These are phyloP conservation scores for Hirundo rustica DNA, from an alignment of 2,797 vertebrate species.

Conservation along the genomic window DNA sequence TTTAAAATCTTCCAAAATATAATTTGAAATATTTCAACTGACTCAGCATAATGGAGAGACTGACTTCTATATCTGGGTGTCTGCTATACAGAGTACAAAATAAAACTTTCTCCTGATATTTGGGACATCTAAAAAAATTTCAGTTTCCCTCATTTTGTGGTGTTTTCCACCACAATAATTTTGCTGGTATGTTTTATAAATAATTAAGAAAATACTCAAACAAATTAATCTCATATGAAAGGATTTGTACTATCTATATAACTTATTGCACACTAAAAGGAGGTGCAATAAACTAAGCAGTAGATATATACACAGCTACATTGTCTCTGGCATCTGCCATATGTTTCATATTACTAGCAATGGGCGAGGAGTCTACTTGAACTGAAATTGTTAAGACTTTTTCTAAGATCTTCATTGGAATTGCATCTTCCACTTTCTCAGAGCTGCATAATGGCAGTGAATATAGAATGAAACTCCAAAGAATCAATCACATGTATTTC, in stretches of 20 bases:
- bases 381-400: background rate
- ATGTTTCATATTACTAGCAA: background rate
- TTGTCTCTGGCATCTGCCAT: background rate
- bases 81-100: background rate
- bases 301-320: background rate
- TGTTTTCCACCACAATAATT: background rate
- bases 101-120: background rate
- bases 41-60: fast-evolving
- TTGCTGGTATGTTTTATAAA: background rate
- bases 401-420: slow-evolving; percentile 36
- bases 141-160: background rate
- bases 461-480: slow-evolving; percentile 15
- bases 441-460: background rate
- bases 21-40: background rate
- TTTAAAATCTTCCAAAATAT: background rate
- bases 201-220: background rate
- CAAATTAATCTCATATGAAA: background rate
- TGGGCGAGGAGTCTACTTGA: background rate
- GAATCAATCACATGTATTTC: slow-evolving; percentile 29
- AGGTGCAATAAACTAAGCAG: background rate
- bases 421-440: background rate
- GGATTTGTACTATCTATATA: background rate
- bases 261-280: background rate
- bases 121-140: background rate
- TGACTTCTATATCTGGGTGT: background rate